phyloP scores from a whole-genome alignment of 2,113 vertebrate genomes.

The Ochotona princeps region DNA sequence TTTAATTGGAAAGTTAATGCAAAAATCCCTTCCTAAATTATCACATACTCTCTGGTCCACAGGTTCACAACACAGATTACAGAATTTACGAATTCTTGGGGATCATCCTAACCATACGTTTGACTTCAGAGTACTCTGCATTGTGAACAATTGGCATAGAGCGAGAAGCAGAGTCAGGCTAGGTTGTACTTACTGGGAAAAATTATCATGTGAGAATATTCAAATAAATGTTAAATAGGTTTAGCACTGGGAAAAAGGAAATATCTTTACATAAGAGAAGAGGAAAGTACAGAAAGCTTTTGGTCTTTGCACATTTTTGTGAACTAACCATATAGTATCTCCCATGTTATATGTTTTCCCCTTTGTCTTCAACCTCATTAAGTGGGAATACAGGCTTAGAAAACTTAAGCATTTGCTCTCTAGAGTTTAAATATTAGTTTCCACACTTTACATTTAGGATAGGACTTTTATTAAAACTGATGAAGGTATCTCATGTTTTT shows the following conservation, averaged over 20 bases:
- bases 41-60: not conserved
- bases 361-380: slow-evolving; percentile 11
- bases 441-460: slow-evolving; percentile 9
- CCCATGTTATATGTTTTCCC: not conserved
- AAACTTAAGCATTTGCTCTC: not conserved
- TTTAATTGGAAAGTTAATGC: not conserved
- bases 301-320: not conserved
- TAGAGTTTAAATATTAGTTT: slow-evolving; percentile 38
- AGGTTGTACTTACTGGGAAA: not conserved
- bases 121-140: not conserved
- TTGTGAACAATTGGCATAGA: not conserved
- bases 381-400: not conserved
- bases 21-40: not conserved
- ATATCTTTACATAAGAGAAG: not conserved
- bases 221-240: not conserved
- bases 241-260: not conserved
- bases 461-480: too few species aligned
- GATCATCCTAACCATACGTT: not conserved
- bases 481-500: not conserved
- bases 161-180: not conserved
- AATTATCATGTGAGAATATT: not conserved
- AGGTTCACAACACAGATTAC: not conserved
- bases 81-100: not conserved
- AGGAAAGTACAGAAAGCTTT: not conserved
- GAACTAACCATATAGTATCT: not conserved